Evolutionary conservation across 2,113 vertebrate genomes (phyloP).

Genomic region (Malaclemys terrapin): DNA sequence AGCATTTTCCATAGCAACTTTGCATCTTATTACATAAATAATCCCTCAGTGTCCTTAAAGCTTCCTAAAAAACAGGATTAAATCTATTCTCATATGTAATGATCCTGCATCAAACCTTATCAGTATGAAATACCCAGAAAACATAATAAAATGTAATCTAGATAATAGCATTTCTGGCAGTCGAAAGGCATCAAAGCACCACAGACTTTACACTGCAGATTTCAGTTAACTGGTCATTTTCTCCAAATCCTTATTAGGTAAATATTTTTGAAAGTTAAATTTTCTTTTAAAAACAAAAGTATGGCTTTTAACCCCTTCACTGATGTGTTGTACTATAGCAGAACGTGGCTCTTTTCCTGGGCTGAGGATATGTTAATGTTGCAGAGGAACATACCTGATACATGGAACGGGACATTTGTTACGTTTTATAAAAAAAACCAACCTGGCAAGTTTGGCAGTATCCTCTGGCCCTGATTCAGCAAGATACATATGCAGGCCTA

Average conservation of each 20-base stretch:
- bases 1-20: slow-evolving; percentile 87
- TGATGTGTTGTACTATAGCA: not conserved
- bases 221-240: slow-evolving; percentile 22
- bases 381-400: not conserved
- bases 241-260: slow-evolving; percentile 5
- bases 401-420: not conserved
- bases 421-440: not conserved
- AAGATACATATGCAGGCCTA: not conserved
- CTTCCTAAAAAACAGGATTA: slow-evolving; percentile 83
- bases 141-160: slow-evolving; percentile 75
- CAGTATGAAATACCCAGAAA: slow-evolving; percentile 77
- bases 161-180: slow-evolving; percentile 68
- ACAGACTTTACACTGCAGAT: not conserved
- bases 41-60: slow-evolving; percentile 82
- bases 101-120: slow-evolving; percentile 79
- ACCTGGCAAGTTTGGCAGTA: not conserved
- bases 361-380: accelerated
- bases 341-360: not conserved
- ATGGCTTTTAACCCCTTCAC: slow-evolving; percentile 2
- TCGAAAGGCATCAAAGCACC: slow-evolving; percentile 21
- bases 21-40: slow-evolving; percentile 87
- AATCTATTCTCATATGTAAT: slow-evolving; percentile 80
- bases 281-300: slow-evolving; percentile 16
- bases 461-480: not conserved
- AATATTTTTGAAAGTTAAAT: slow-evolving; percentile 20